Evolutionary conservation across 2,113 vertebrate genomes (phyloP).

Genomic region (Arothron firmamentum): DNA sequence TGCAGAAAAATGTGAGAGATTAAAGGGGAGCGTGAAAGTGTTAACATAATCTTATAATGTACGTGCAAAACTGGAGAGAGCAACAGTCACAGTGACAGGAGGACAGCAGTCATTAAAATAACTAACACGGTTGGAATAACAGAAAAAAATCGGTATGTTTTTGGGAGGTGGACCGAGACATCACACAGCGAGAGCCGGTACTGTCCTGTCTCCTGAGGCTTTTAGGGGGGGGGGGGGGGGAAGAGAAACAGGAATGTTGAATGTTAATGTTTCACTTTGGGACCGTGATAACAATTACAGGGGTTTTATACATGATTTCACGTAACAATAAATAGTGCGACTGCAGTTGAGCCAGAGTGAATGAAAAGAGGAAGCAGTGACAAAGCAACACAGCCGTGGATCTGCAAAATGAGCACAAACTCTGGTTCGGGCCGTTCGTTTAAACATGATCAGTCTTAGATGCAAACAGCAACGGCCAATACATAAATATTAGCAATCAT

Average conservation of each 20-base stretch:
- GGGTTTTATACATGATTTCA: neutral
- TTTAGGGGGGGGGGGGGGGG: too few relatives aligned
- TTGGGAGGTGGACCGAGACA: constrained; percentile 4
- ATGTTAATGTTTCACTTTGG: neutral
- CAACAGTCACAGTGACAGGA: constrained; percentile 2
- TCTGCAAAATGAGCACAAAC: neutral
- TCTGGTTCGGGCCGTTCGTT: too few relatives aligned
- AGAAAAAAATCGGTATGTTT: constrained; percentile 41
- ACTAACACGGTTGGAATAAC: constrained; percentile 4
- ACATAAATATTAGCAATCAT: too few relatives aligned
- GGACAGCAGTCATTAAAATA: neutral
- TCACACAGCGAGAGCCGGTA: constrained; percentile 8
- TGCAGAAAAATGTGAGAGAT: constrained; percentile 40
- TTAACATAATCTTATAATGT: constrained; percentile 14
- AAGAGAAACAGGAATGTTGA: too few relatives aligned
- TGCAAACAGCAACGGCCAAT: too few relatives aligned
- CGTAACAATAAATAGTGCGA: neutral
- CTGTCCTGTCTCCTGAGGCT: constrained; percentile 4
- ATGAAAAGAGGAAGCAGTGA: too few relatives aligned
- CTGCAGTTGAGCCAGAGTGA: too few relatives aligned
- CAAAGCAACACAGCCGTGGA: neutral
- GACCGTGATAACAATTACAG: neutral
- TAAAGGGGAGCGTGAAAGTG: constrained; percentile 35
- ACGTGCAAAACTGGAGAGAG: constrained; percentile 3
- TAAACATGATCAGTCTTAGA: too few relatives aligned